Conservation (phyloP, 2,888 invertebrate species). For the Conchocele bisecta region DNA sequence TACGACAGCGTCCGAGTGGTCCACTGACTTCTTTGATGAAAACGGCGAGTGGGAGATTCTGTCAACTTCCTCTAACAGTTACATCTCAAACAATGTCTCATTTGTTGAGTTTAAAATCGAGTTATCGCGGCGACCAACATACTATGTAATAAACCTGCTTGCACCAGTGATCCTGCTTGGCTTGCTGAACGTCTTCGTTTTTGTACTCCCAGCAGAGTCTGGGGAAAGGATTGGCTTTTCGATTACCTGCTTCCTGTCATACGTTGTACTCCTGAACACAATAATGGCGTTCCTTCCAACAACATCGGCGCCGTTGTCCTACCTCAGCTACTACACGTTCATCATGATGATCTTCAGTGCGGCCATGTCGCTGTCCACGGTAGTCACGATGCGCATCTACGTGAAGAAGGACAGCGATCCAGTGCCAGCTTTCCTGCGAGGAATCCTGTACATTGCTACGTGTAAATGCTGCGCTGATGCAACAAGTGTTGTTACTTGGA, state of each 20-base stretch:
- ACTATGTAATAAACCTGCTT: constrained; percentile 44
- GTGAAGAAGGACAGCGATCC: constrained; percentile 26
- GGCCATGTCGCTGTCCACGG: constrained; percentile 24
- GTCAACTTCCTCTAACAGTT: constrained; percentile 10
- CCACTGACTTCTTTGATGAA: constrained; percentile 37
- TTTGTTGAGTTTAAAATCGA: constrained; percentile 31
- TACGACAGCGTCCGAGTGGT: constrained; percentile 10
- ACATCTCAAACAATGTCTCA: constrained; percentile 21
- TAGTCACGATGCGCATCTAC: constrained; percentile 40
- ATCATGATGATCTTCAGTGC: constrained; percentile 55
- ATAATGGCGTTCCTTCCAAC: constrained; percentile 43
- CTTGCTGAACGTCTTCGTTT: constrained; percentile 41
- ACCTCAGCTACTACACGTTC: constrained; percentile 51
- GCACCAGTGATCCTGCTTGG: constrained; percentile 40
- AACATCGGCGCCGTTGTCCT: constrained; percentile 40
- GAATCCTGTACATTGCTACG: background rate
- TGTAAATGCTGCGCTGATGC: background rate
- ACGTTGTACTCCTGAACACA: constrained; percentile 45
- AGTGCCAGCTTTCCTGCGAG: background rate
- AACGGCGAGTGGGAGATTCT: constrained; percentile 48
- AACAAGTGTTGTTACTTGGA: constrained; percentile 25
- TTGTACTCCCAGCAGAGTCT: constrained; percentile 48
- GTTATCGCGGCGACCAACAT: constrained; percentile 31
- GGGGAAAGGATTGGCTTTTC: constrained; percentile 55
- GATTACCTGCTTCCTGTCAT: constrained; percentile 46